Conservation (phyloP, 2,113 vertebrate genomes). For the Melanotaenia duboulayi region DNA sequence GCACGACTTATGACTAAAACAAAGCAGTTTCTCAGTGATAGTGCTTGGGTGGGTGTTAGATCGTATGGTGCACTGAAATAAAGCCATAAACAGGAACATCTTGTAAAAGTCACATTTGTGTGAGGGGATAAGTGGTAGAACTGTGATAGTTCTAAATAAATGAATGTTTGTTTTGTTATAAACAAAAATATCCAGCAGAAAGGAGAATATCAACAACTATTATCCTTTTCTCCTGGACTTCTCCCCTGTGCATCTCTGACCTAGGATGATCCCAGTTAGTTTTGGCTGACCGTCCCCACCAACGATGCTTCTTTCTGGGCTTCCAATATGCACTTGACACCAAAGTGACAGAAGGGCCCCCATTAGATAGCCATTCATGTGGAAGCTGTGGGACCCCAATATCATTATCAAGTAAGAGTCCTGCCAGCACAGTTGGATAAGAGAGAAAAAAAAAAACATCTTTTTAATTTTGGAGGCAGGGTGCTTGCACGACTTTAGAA, state of each 20-base stretch:
- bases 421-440: constrained; percentile 49
- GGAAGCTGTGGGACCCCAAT: constrained; percentile 67
- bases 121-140: not conserved
- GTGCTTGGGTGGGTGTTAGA: constrained; percentile 29
- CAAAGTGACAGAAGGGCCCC: constrained; percentile 68
- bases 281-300: constrained; percentile 45
- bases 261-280: constrained; percentile 50
- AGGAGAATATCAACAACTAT: too few relatives aligned
- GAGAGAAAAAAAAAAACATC: not conserved
- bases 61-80: not conserved
- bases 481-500: not conserved
- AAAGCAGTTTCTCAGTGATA: constrained; percentile 63
- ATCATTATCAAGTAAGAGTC: constrained; percentile 68
- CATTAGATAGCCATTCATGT: constrained; percentile 73
- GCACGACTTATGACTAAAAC: constrained; percentile 74
- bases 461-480: not conserved
- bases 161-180: not conserved
- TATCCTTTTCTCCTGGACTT: not conserved
- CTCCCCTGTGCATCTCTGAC: constrained; percentile 51
- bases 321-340: constrained; percentile 54
- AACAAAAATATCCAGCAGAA: not conserved
- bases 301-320: constrained; percentile 38
- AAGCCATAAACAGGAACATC: not conserved
- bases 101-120: not conserved
- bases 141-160: not conserved